Evolutionary conservation across 2,888 invertebrate genomes (phyloP), one percentile per base, ranked within the genome.

Genomic region (Chloroclystis v-ata): DNA sequence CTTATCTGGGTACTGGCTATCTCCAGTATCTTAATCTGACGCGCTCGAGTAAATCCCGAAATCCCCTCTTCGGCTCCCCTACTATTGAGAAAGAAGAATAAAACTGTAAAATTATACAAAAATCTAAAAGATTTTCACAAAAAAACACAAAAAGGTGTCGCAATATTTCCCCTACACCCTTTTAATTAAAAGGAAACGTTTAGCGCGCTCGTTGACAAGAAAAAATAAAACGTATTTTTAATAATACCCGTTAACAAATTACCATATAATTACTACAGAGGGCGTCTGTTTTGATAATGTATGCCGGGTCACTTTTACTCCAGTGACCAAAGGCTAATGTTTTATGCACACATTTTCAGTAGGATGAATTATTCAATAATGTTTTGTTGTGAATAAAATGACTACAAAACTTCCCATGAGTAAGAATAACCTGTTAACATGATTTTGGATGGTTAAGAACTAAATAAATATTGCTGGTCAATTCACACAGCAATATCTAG

Each of bases 181-280:
- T 43, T 42, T 46, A 42, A 45, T 46, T 49, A 46, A 42, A 42
- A 43, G 35, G 44, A 45, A 50, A 33, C 43, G 45, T 46, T 49
- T 50, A 45, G 30, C 49, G 38, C 46, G 45, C 43, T 29, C 43
- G 45, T 45, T 35, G 42, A 42, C 44, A 43, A 33, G 26, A 45
- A 39, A 43, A 28, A 47, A n/a, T n/a, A n/a, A 43, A 32, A 24
- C 35, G 28, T 46, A 46, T 49, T 45, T 45, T 49, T 49, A 33
- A 43, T 37, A 44, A 43, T 37, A 37, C 13, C 40, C 40, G 49
- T 37, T 44, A 28, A 44, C 48, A 49, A 48, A 50, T 50, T 46
- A 50, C 45, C 42, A 35, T 50, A 20, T 49, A 49, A 49, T 49
- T 49, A 48, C 13, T 5, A 33, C 33, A 13, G n/a, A 13, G n/a